phyloP scores from a whole-genome alignment of 2,113 vertebrate genomes.

The Istiophorus platypterus region DNA sequence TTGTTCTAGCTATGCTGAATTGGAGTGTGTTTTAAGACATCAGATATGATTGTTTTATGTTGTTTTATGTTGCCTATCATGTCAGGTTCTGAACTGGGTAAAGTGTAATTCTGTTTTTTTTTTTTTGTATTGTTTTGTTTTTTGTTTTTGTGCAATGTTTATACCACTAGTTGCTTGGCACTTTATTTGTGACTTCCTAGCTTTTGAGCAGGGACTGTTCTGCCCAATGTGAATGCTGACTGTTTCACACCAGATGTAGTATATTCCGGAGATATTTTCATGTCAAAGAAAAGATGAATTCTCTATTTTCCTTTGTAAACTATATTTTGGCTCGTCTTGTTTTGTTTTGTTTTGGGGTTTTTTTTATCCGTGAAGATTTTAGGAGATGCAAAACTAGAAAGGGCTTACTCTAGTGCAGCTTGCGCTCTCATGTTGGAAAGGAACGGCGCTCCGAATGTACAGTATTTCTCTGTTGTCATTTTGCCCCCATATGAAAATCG shows the following conservation, averaged over 20 bases:
- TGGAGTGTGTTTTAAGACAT: conserved; percentile 48
- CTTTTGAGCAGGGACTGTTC: conserved; percentile 79
- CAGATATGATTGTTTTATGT: conserved; percentile 45
- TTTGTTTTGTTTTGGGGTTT: conserved; percentile 37
- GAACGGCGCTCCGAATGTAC: conserved; percentile 68
- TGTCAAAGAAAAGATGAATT: conserved; percentile 75
- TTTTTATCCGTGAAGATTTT: conserved; percentile 63
- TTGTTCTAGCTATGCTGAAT: conserved; percentile 52
- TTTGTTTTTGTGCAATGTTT: conserved; percentile 66
- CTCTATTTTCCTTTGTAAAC: conserved; percentile 77
- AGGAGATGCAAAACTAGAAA: conserved; percentile 82
- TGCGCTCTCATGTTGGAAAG: conserved; percentile 68
- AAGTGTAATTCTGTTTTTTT: conserved; percentile 35
- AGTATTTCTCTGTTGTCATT: conserved; percentile 38
- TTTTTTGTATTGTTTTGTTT: neutral
- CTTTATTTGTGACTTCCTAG: conserved; percentile 81
- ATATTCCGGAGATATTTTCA: conserved; percentile 72
- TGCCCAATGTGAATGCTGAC: conserved; percentile 82
- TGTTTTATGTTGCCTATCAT: conserved; percentile 65
- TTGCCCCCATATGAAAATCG: neutral
- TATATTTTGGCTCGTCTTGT: conserved; percentile 70
- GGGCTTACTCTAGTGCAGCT: conserved; percentile 82
- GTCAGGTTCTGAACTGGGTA: conserved; percentile 63
- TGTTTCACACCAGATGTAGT: conserved; percentile 75
- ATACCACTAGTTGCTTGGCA: conserved; percentile 79